These are phyloP conservation scores for Theretra japonica DNA, from an alignment of 2,888 invertebrate species.

Conservation along the genomic window DNA sequence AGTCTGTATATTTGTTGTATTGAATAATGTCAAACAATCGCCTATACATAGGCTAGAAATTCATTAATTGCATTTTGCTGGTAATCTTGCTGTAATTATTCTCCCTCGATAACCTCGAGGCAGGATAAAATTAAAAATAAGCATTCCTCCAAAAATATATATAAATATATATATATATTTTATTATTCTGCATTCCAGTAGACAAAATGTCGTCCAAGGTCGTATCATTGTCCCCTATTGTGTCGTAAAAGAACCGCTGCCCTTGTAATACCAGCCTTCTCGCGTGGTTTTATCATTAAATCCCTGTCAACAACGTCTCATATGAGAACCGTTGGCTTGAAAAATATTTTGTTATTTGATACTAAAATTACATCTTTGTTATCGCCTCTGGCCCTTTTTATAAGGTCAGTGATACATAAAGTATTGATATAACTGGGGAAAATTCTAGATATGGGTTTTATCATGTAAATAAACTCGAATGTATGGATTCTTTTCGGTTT, in stretches of 20 bases:
- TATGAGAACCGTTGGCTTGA: slow-evolving; percentile 31
- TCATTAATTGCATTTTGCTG: too few species aligned
- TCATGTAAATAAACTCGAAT: too few species aligned
- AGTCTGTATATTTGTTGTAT: too few species aligned
- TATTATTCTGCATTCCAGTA: neutral
- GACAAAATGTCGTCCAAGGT: neutral
- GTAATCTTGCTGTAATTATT: too few species aligned
- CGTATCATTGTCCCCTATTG: neutral
- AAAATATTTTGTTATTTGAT: slow-evolving; percentile 32
- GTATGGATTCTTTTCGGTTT: too few species aligned
- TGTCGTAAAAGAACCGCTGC: neutral
- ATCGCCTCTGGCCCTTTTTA: neutral
- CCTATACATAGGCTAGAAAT: too few species aligned
- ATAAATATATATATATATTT: too few species aligned
- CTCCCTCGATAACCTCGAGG: too few species aligned
- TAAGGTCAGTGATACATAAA: neutral
- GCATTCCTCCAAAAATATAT: too few species aligned
- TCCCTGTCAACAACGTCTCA: slow-evolving; percentile 44
- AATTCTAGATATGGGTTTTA: neutral
- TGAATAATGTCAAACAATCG: too few species aligned
- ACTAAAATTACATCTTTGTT: slow-evolving; percentile 9
- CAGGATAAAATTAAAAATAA: too few species aligned
- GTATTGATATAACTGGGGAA: neutral
- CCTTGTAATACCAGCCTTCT: slow-evolving; percentile 22
- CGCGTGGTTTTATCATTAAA: slow-evolving; percentile 36